These are phyloP conservation scores for Anas platyrhynchos DNA, from an alignment of 2,113 vertebrate genomes.

Conservation along the genomic window DNA sequence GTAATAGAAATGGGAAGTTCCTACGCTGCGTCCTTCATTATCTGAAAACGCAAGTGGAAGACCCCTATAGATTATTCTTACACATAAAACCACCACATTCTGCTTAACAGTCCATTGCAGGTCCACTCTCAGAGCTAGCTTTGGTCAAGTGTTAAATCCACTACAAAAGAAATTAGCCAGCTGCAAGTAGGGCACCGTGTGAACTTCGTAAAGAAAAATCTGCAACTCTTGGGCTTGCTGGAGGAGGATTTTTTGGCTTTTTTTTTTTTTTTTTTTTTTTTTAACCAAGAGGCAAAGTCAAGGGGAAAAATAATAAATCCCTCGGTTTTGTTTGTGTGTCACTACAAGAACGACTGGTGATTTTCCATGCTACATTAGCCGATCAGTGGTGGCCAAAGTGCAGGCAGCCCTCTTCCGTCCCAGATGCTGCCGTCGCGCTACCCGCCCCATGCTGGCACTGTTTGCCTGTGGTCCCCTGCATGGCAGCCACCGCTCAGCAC, in stretches of 20 bases:
- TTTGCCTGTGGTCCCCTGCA: not conserved
- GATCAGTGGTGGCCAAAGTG: not conserved
- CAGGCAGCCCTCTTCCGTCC: not conserved
- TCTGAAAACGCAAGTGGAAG: not conserved
- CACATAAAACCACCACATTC: not conserved
- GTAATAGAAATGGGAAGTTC: not conserved
- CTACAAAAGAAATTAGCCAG: not conserved
- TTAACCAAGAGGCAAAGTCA: not conserved
- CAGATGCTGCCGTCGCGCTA: accelerated
- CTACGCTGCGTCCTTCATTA: not conserved
- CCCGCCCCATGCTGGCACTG: accelerated
- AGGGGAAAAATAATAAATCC: conserved; percentile 44
- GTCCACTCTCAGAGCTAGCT: not conserved
- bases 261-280: not conserved
- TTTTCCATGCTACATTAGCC: not conserved
- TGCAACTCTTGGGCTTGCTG: not conserved
- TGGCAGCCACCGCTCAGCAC: not conserved
- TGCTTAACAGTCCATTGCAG: not conserved
- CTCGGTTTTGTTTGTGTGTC: conserved; percentile 8
- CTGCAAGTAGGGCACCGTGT: not conserved
- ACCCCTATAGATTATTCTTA: not conserved
- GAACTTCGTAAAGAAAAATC: not conserved
- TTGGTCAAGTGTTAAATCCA: conserved; percentile 23
- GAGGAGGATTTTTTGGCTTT: not conserved
- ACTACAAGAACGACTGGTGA: not conserved